A percentile compares a stretch with the other conserved stretches of the same genome.
Conservation (phyloP, 2,888 invertebrate species). For the Hydroisotoma schaefferi region DNA sequence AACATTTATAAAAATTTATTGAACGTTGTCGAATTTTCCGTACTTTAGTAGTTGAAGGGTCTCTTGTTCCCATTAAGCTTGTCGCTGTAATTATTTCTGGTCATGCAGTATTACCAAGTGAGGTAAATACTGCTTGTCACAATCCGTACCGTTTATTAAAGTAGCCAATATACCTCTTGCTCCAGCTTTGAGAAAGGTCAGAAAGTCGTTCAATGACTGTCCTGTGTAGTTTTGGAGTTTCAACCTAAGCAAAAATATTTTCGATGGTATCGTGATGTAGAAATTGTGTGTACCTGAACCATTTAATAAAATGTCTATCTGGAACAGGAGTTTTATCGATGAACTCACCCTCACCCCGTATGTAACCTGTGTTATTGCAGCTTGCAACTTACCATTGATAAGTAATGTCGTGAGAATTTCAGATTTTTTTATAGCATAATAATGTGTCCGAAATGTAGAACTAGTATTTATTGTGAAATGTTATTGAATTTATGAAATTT, state of each 20-base stretch:
- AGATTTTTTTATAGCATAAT: constrained; percentile 3
- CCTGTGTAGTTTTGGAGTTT: constrained; percentile 1
- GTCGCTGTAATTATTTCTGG: constrained; percentile 14
- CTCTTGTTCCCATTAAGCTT: constrained; percentile 15
- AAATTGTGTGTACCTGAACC: constrained; percentile 16
- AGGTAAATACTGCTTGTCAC: constrained; percentile 7
- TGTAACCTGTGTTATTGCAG: constrained; percentile 14
- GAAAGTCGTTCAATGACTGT: neutral
- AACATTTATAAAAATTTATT: constrained; percentile 20
- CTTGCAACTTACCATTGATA: constrained; percentile 11
- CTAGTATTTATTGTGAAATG: too few relatives aligned
- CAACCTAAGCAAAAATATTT: constrained; percentile 12
- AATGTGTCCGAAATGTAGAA: too few relatives aligned
- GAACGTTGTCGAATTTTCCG: constrained; percentile 5
- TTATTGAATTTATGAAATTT: too few relatives aligned
- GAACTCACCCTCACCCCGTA: constrained; percentile 4
- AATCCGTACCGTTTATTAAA: constrained; percentile 5
- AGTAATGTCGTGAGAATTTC: constrained; percentile 3
- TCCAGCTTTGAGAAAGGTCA: neutral
- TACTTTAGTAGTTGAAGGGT: neutral
- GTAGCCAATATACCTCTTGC: neutral
- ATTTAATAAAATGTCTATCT: constrained; percentile 7
- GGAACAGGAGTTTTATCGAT: constrained; percentile 2
- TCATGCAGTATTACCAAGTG: constrained; percentile 13
- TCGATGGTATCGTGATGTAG: constrained; percentile 17